Base-by-base conservation (phyloP, 2,797 vertebrate species). In the Adrianichthys oophorus region DNA sequence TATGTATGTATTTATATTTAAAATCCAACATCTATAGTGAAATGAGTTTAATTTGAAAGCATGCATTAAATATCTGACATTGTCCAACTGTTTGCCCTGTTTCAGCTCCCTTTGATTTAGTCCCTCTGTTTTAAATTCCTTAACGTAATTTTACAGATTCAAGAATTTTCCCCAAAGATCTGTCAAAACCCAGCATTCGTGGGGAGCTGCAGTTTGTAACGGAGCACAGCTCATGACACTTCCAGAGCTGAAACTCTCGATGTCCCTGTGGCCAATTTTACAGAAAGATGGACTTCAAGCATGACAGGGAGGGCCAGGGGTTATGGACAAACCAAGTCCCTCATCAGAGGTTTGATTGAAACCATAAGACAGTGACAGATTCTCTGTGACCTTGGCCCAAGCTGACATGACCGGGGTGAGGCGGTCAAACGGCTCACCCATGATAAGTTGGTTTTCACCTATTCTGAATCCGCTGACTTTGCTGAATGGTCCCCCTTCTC, bases 261-360 rank as follows among this genome's bases (percentile, higher is more conserved):
- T 59, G 65, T 82, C 72, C 72, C 70, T 57, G 44, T 1, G 60
- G 75, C 56, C 42, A 26, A 32, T 19, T 57, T 70, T 29, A 32
- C 51, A 62, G 72, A 70, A 78, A 70, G 64, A 84, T 59, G 59
- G 65, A 64, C 75, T 72, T 82, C 72, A 75, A 26, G 74, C 58
- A 65, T 78, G 87, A 84, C 87, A 87, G 81, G 37, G 76, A 62
- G 32, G 75, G 79, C 48, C 79, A 82, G 65, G 58, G 86, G 82
- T 78, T 72, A 63, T 56, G 19, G 68, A 59, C 75, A 78, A 73
- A 80, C 68, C 82, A 72, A 78, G 76, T 86, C 85, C 73, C 77
- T 82, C 80, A 83, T 90, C 87, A 85, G 66, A 79, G 71, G 61
- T 83, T 72, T 77, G 85, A 90, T 82, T 79, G 65, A 83, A 87